Base-by-base conservation (phyloP, 2,888 invertebrate genomes). In the Leistus spinibarbis region DNA sequence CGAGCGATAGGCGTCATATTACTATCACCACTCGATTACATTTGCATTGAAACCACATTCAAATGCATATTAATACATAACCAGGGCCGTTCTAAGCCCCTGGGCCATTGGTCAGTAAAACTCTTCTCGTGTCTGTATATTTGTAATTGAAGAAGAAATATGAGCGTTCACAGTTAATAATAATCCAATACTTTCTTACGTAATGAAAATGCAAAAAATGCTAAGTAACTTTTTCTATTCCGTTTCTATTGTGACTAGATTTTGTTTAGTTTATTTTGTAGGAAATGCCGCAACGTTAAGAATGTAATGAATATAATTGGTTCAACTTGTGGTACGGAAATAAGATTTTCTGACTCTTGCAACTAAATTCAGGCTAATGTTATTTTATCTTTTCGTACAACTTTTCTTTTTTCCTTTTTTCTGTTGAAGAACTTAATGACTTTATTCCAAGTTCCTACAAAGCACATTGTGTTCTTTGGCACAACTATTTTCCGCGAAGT, bases 281-380 rank as follows among this genome's bases (percentile, higher is more conserved):
- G 7, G 40, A 7, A 40, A 40, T 10, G 13, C 40, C 40, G 13
- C 40, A 7, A 70, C 62, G 70, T 70, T 54, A 63, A 63, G 40
- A 20, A 63, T 63, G 62, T 70, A 70, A 70, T 70, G 70, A 70
- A 70, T 70, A 63, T 70, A 70, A 70, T 70, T 70, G 70, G 62
- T 70, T 70, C 54, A 63, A 53, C 62, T 63, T 40, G 62, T 62
- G 70, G 53, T 63, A 63, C 70, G 70, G 63, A 70, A 70, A 70
- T 70, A 70, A 70, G 70, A 70, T 70, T 70, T 70, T 70, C 66
- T 54, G 66, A 54, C 22, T 17, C 22, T 53, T 22, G 54, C 23
- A 22, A n/a, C n/a, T 13, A 63, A 63, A 70, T 56, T 68, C 68
- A 22, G 24, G 56, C 7, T 40, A 40, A 40, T 40, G 40, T 40